These are phyloP conservation scores for Podargus strigoides DNA, from an alignment of 2,797 vertebrate genomes.

Conservation along the genomic window DNA sequence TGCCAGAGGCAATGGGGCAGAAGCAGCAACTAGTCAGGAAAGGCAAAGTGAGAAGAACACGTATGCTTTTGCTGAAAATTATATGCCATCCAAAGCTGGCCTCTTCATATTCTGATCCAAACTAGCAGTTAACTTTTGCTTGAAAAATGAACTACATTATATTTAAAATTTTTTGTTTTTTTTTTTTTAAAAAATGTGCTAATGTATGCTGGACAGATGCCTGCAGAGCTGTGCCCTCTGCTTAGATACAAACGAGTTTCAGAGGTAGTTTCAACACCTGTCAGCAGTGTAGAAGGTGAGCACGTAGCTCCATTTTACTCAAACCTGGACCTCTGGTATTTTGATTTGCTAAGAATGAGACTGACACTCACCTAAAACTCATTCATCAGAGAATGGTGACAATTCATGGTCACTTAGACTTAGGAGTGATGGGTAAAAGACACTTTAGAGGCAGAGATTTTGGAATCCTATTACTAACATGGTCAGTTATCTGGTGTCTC, in stretches of 20 bases:
- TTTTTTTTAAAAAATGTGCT: background rate
- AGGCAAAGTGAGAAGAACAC: background rate
- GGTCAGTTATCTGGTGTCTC: background rate
- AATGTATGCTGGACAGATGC: background rate
- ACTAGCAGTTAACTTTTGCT: background rate
- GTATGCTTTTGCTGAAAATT: fast-evolving
- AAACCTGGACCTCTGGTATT: background rate
- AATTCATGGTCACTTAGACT: background rate
- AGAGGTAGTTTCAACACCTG: background rate
- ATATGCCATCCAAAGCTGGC: background rate
- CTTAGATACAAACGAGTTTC: fast-evolving
- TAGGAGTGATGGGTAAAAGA: background rate
- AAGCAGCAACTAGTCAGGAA: background rate
- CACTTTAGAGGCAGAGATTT: background rate
- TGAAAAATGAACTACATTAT: background rate
- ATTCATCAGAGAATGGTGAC: background rate
- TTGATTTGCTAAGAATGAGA: background rate
- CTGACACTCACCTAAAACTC: background rate
- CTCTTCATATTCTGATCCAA: fast-evolving
- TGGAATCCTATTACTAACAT: background rate
- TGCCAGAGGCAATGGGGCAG: fast-evolving
- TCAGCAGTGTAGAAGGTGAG: background rate
- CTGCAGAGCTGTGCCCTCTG: background rate
- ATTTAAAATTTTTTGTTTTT: fast-evolving
- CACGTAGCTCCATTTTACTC: background rate